These are phyloP conservation scores for Poliocrania exsul DNA, from an alignment of 2,797 vertebrate species.

Conservation along the genomic window DNA sequence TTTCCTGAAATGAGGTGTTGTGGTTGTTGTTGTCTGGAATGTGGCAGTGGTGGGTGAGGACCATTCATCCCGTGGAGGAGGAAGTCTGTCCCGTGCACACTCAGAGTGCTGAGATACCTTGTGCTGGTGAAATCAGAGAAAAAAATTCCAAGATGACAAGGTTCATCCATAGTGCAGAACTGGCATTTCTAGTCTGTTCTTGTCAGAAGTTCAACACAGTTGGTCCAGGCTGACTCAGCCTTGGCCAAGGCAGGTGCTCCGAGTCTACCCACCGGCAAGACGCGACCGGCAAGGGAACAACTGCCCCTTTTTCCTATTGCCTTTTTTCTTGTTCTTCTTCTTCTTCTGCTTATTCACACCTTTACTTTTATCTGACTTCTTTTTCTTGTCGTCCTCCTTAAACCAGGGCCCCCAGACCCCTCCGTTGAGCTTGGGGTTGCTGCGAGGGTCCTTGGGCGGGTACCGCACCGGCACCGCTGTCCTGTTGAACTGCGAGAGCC, in stretches of 20 bases:
- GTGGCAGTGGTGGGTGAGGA: background rate
- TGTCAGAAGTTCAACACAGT: background rate
- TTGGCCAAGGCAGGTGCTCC: background rate
- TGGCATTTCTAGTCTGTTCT: background rate
- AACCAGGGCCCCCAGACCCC: conserved; percentile 98
- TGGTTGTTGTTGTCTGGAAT: background rate
- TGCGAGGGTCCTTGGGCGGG: conserved; percentile 91
- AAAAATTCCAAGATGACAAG: background rate
- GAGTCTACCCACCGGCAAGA: conserved; percentile 20
- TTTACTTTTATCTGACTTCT: conserved; percentile 77
- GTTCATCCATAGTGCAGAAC: background rate
- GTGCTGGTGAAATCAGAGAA: background rate
- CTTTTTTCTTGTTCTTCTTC: conserved; percentile 67
- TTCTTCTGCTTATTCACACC: conserved; percentile 75
- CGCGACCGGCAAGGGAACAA: conserved; percentile 45
- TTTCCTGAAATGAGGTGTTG: background rate
- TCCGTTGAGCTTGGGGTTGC: conserved; percentile 93
- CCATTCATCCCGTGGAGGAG: background rate
- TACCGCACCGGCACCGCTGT: conserved; percentile 93
- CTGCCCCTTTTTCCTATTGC: conserved; percentile 12
- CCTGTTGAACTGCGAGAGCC: conserved; percentile 89
- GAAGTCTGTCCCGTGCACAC: background rate
- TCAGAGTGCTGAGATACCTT: background rate
- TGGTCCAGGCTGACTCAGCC: background rate
- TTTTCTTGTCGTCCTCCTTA: conserved; percentile 83